Evolutionary conservation across 2,888 invertebrate species (phyloP).

Genomic region (Carcina quercana): DNA sequence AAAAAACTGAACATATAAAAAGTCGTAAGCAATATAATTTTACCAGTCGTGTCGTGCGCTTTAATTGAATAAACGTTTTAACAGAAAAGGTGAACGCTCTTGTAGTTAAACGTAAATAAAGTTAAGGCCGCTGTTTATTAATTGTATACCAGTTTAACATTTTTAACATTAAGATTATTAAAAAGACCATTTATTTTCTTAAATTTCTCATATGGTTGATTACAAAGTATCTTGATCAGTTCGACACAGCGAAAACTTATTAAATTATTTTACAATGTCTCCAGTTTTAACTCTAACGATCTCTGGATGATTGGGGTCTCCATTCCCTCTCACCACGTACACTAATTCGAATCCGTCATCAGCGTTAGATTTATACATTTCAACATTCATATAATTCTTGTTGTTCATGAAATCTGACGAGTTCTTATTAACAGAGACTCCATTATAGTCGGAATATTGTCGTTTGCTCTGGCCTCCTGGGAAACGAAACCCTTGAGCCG

Average conservation of each 20-base stretch:
- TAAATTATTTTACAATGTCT: conserved; percentile 17
- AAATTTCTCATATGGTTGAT: too few relatives aligned
- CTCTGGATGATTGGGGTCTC: conserved; percentile 63
- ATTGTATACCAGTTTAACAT: conserved; percentile 21
- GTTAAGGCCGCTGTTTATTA: conserved; percentile 35
- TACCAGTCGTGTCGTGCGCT: conserved; percentile 8
- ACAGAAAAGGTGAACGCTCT: conserved; percentile 41
- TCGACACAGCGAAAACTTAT: background rate
- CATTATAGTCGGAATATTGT: conserved; percentile 5
- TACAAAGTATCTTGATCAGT: background rate
- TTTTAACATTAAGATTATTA: too few relatives aligned
- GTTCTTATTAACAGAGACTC: too few relatives aligned
- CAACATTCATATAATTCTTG: background rate
- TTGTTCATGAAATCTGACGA: background rate
- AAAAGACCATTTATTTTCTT: too few relatives aligned
- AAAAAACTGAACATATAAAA: too few relatives aligned
- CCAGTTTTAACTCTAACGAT: conserved; percentile 51
- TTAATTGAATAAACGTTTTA: conserved; percentile 5
- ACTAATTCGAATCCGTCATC: conserved; percentile 19
- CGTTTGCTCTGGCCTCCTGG: conserved; percentile 18
- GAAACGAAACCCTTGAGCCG: conserved; percentile 18
- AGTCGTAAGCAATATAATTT: too few relatives aligned
- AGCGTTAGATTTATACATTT: background rate
- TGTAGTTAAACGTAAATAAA: conserved; percentile 47
- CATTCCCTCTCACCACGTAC: conserved; percentile 63